These are phyloP conservation scores for Lamellibrachia satsuma DNA, from an alignment of 2,888 invertebrate species.

Conservation along the genomic window DNA sequence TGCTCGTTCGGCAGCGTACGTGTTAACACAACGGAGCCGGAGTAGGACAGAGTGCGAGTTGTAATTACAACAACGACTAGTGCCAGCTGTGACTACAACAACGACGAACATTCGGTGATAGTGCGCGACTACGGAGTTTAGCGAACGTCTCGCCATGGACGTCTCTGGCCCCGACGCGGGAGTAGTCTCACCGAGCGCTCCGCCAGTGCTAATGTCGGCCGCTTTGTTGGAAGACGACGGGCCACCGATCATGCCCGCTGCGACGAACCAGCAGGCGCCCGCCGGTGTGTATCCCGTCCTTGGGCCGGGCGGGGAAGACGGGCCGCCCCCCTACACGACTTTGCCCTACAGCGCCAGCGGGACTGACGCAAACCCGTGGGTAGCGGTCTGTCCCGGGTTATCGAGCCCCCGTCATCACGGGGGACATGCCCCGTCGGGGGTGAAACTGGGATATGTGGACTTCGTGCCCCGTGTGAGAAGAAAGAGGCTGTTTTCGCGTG, in stretches of 20 bases:
- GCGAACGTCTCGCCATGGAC: neutral
- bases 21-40: neutral
- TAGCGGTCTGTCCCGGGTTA: neutral
- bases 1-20: neutral
- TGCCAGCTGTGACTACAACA: neutral
- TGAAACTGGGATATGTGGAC: constrained; percentile 42
- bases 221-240: neutral
- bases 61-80: neutral
- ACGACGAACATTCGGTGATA: neutral
- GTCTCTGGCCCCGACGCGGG: neutral
- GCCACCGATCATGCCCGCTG: neutral
- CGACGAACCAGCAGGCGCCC: neutral
- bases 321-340: constrained; percentile 43
- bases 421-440: constrained; percentile 29
- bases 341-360: constrained; percentile 33
- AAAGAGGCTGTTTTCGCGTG: constrained; percentile 38
- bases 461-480: constrained; percentile 41
- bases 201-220: neutral
- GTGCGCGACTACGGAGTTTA: neutral
- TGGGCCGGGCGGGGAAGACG: constrained; percentile 35
- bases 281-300: constrained; percentile 18
- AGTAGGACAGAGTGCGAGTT: neutral
- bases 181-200: neutral
- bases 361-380: neutral
- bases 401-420: constrained; percentile 22